Evolutionary conservation across 2,113 vertebrate species (phyloP), one percentile per base, ranked within the genome.

Genomic region (Micromys minutus): DNA sequence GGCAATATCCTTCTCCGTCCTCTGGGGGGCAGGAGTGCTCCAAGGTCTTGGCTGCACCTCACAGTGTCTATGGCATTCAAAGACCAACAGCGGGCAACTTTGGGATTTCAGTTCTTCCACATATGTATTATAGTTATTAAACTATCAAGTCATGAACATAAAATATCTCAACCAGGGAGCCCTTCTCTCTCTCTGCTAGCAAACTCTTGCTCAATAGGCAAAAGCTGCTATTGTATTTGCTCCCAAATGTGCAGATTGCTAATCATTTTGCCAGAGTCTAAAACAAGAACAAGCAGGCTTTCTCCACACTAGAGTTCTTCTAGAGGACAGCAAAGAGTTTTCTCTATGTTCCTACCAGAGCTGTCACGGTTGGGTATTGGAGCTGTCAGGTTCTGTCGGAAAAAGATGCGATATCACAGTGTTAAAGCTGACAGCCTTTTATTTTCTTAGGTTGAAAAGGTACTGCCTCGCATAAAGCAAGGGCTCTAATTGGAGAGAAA

Each of bases 1-100:
- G 11, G 57, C 6, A 50, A 17, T 36, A 36, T 5, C 45, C 36
- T 47, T 63, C 21, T 24, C 34, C 5, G 0, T 42, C 90, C 93
- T 91, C 93, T 93, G 85, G 91, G 67, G 79, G 93, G 94, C 57
- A 11, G 6, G 15, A 91, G 59, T n/a, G 74, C 34, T 65, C 65
- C 65, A 67, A 67, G 5, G 31, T 67, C 65, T 16, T 36, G 22
- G 7, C 59, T 67, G 65, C 65, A 67, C 65, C 36, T 87, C 75
- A 91, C 45, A 52, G 55, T 52, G 57, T 74, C 69, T 75, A 89
- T 79, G 65, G n/a, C 34, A 87, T 6, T 89, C 16, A 12, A n/a
- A 42, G 15, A 50, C 10, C n/a, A 67, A 55, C 31, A 42, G 36
- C 19, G 72, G 50, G 59, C 45, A 81, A n/a, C 22, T 22, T 21